Percentiles rank a stretch among this genome's conserved stretches.
Conservation (phyloP, 2,797 vertebrate genomes). For the Anabas testudineus region DNA sequence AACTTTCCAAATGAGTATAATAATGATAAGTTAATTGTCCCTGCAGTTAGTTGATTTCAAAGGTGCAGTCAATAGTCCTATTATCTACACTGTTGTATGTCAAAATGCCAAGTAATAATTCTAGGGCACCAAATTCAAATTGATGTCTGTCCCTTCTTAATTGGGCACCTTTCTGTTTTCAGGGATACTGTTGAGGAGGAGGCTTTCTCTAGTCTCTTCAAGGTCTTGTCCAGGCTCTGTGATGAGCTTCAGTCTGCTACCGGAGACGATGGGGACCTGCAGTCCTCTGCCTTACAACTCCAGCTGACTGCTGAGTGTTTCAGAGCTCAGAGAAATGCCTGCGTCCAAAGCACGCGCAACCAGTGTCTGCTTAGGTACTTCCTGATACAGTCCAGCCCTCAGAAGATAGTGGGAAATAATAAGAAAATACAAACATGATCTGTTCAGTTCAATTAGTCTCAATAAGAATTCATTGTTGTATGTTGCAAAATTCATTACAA, state of each 20-base stretch:
- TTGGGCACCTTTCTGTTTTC: constrained; percentile 38
- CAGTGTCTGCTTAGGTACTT: constrained; percentile 89
- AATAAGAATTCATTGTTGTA: neutral
- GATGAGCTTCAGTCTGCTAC: constrained; percentile 76
- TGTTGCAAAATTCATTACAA: neutral
- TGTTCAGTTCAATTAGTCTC: neutral
- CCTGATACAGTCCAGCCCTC: neutral
- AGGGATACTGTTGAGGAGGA: constrained; percentile 86
- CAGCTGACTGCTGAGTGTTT: constrained; percentile 91
- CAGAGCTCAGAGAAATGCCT: constrained; percentile 92
- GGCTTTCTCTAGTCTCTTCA: constrained; percentile 83
- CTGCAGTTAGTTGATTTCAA: neutral
- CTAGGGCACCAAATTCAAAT: neutral
- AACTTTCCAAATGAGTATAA: no score
- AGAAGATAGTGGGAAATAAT: neutral
- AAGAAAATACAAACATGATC: neutral
- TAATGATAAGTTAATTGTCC: neutral
- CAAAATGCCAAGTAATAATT: neutral
- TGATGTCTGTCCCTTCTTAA: no score
- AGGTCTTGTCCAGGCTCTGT: constrained; percentile 79
- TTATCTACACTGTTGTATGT: neutral
- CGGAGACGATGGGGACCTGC: constrained; percentile 48
- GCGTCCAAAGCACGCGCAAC: constrained; percentile 89
- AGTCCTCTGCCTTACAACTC: constrained; percentile 72
- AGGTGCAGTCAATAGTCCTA: neutral